Percentiles rank a stretch among this genome's conserved stretches.
Conservation (phyloP, 2,888 invertebrate genomes). For the Melanostoma scalare region DNA sequence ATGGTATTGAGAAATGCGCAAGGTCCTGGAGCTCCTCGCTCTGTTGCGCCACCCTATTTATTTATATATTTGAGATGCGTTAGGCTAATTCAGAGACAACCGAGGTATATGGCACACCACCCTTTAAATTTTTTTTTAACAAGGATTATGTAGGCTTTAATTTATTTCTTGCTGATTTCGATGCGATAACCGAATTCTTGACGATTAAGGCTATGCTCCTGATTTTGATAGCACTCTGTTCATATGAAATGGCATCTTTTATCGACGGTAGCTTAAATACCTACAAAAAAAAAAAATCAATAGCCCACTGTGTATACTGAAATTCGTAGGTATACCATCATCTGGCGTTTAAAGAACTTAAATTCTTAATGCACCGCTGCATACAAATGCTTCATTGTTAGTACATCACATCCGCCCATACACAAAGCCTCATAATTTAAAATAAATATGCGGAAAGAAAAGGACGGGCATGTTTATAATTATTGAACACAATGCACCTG, state of each 20-base stretch:
- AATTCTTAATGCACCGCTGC: not conserved
- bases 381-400: not conserved
- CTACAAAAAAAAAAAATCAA: not conserved
- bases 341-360: not conserved
- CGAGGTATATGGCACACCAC: no score
- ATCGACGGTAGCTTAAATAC: slow-evolving; percentile 10
- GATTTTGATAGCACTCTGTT: not conserved
- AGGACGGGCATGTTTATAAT: slow-evolving; percentile 56
- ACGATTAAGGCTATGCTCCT: no score
- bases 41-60: no score
- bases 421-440: slow-evolving; percentile 38
- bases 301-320: not conserved
- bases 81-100: no score
- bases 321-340: no score
- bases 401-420: slow-evolving; percentile 18
- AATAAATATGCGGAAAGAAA: slow-evolving; percentile 51
- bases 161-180: no score
- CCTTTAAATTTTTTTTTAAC: no score
- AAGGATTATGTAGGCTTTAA: no score
- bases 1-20: no score
- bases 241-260: not conserved
- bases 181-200: no score
- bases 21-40: no score
- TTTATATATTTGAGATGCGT: no score
- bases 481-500: slow-evolving; percentile 69